These are phyloP conservation scores for Zosterops pallidus DNA, from an alignment of 2,113 vertebrate species.

Conservation along the genomic window DNA sequence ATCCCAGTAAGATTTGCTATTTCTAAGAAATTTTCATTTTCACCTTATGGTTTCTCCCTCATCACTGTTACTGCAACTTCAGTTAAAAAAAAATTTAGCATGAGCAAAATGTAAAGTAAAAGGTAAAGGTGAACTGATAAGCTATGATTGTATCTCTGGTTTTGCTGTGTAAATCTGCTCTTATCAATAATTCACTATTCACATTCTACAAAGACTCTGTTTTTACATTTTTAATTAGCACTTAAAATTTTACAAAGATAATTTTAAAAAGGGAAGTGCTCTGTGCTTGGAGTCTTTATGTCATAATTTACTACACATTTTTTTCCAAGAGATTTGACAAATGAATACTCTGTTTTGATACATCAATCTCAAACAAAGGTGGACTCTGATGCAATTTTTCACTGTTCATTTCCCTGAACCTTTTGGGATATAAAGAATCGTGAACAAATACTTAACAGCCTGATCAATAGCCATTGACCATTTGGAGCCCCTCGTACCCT, in stretches of 20 bases:
- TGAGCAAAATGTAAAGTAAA: slow-evolving; percentile 9
- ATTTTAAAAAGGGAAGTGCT: not conserved
- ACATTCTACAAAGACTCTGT: slow-evolving; percentile 24
- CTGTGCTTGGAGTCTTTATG: not conserved
- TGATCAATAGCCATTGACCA: slow-evolving; percentile 81
- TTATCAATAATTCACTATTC: slow-evolving; percentile 57
- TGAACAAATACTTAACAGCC: slow-evolving; percentile 77
- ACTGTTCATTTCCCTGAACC: slow-evolving; percentile 69
- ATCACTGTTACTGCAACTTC: slow-evolving; percentile 1
- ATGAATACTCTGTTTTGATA: not conserved
- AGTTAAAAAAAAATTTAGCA: not conserved
- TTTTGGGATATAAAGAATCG: slow-evolving; percentile 74
- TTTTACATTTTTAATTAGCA: slow-evolving; percentile 38
- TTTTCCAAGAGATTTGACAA: slow-evolving; percentile 53
- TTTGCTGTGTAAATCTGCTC: slow-evolving; percentile 36
- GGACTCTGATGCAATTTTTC: slow-evolving; percentile 59
- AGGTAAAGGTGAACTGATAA: not conserved
- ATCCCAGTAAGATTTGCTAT: slow-evolving; percentile 11
- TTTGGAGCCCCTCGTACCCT: slow-evolving; percentile 63
- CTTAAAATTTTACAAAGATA: not conserved
- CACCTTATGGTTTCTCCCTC: not conserved
- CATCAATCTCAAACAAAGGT: slow-evolving; percentile 64
- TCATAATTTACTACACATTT: not conserved
- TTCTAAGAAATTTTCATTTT: slow-evolving; percentile 28
- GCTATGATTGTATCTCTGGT: not conserved